phyloP scores from a whole-genome alignment of 2,113 vertebrate species.

The Callocephalon fimbriatum region DNA sequence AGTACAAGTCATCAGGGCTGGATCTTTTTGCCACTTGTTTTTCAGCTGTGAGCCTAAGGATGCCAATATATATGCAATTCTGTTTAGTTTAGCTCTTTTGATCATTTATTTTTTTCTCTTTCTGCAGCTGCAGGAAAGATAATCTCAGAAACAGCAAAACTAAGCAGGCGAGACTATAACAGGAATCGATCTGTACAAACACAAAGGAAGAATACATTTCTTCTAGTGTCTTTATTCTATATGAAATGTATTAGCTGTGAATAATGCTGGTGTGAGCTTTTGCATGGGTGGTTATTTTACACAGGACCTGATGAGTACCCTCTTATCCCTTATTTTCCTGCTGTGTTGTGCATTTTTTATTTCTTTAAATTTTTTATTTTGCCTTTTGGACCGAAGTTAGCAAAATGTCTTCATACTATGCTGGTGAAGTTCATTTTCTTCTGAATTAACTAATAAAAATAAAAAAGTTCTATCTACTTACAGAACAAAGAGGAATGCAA shows the following conservation, averaged over 20 bases:
- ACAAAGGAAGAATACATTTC: background rate
- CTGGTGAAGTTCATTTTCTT: background rate
- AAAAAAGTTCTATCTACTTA: background rate
- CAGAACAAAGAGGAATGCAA: background rate
- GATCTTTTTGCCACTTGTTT: background rate
- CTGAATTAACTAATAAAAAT: background rate
- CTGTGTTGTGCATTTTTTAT: rapidly evolving
- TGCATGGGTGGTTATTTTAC: background rate
- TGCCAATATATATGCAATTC: background rate
- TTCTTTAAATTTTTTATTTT: background rate
- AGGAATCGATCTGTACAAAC: background rate
- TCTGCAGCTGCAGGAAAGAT: background rate
- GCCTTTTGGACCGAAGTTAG: background rate
- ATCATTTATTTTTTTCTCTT: background rate
- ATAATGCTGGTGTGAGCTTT: background rate
- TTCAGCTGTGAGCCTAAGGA: background rate
- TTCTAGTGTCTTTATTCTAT: background rate
- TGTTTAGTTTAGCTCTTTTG: background rate
- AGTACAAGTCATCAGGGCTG: background rate
- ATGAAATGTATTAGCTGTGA: background rate
- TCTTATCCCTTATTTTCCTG: background rate
- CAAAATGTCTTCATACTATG: background rate
- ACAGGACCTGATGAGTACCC: background rate
- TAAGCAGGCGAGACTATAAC: background rate
- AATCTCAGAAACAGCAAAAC: background rate